Conservation (phyloP, 1,140 invertebrate genomes). For the Aethina tumida region DNA sequence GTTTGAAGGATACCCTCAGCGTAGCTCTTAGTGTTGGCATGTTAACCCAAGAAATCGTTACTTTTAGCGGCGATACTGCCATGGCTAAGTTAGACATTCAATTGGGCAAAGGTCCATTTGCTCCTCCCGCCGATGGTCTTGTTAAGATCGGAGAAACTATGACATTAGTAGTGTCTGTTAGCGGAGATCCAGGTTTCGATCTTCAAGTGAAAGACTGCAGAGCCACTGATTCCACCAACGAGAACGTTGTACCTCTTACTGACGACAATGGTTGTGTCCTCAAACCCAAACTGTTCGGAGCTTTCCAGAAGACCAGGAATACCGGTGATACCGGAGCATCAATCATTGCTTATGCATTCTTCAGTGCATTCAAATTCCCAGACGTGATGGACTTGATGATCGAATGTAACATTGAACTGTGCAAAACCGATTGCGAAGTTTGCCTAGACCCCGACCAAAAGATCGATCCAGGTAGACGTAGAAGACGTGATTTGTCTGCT, state of each 20-base stretch:
- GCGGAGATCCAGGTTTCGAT: conserved; percentile 70
- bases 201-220: conserved; percentile 68
- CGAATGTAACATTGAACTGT: conserved; percentile 76
- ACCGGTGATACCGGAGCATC: conserved; percentile 61
- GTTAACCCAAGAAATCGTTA: conserved; percentile 69
- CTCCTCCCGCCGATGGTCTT: conserved; percentile 60
- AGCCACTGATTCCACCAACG: conserved; percentile 55
- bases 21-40: conserved; percentile 69
- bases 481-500: conserved; percentile 38
- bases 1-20: conserved; percentile 60
- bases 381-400: conserved; percentile 78
- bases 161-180: conserved; percentile 72
- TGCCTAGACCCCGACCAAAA: conserved; percentile 59
- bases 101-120: conserved; percentile 67
- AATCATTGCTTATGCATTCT: conserved; percentile 68
- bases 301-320: conserved; percentile 69
- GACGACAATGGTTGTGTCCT: conserved; percentile 69
- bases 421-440: conserved; percentile 67
- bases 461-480: conserved; percentile 48
- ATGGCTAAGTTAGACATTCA: conserved; percentile 72
- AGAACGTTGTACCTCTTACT: conserved; percentile 58
- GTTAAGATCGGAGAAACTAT: conserved; percentile 76
- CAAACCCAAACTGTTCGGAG: conserved; percentile 72
- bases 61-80: conserved; percentile 74
- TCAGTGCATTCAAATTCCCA: conserved; percentile 83